phyloP scores from a whole-genome alignment of 2,888 invertebrate species.

The Volucella zonaria region DNA sequence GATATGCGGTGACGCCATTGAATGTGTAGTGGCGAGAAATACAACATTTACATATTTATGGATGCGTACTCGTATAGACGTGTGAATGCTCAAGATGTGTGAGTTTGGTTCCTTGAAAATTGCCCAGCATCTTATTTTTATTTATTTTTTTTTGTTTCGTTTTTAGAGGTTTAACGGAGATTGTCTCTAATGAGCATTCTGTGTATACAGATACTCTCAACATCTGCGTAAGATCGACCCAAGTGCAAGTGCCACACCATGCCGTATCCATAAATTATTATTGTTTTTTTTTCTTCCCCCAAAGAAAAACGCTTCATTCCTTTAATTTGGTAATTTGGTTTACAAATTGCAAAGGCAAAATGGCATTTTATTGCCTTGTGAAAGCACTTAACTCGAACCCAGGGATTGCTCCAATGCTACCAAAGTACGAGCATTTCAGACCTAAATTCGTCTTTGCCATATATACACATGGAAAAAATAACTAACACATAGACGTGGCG shows the following conservation, averaged over 20 bases:
- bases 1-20: constrained; percentile 38
- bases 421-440: constrained; percentile 45
- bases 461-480: constrained; percentile 32
- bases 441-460: constrained; percentile 53
- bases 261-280: constrained; percentile 66
- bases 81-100: constrained; percentile 17
- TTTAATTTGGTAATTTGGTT: constrained; percentile 73
- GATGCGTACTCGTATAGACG: constrained; percentile 16
- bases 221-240: constrained; percentile 52
- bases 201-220: constrained; percentile 32
- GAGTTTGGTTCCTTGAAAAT: constrained; percentile 17
- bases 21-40: constrained; percentile 8
- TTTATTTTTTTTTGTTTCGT: neutral
- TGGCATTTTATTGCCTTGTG: constrained; percentile 71
- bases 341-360: constrained; percentile 72
- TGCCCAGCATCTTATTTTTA: constrained; percentile 3
- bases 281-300: constrained; percentile 49
- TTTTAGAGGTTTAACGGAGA: neutral
- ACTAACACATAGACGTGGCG: constrained; percentile 29
- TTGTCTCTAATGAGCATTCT: constrained; percentile 49
- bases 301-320: constrained; percentile 56
- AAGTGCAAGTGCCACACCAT: constrained; percentile 46
- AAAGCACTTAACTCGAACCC: constrained; percentile 72
- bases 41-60: constrained; percentile 53
- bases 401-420: constrained; percentile 63